phyloP scores from a whole-genome alignment of 2,797 vertebrate genomes.

The Onychomys torridus region DNA sequence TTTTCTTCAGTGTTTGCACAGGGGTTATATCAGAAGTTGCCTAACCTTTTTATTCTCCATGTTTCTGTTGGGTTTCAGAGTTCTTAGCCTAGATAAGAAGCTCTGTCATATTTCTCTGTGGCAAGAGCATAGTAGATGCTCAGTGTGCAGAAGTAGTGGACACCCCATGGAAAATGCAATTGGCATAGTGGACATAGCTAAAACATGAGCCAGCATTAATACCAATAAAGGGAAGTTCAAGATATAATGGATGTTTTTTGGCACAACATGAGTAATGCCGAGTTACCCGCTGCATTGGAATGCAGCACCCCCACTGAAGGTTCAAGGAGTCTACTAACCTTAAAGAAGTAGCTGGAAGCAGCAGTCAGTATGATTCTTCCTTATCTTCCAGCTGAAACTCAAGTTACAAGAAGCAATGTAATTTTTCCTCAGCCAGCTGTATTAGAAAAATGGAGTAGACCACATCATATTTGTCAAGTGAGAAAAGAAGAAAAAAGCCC shows the following conservation, averaged over 20 bases:
- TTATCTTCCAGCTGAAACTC: slow-evolving; percentile 72
- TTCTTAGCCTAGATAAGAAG: not conserved
- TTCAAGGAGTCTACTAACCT: slow-evolving; percentile 55
- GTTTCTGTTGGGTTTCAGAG: not conserved
- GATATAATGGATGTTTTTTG: slow-evolving; percentile 57
- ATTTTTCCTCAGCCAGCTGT: not conserved
- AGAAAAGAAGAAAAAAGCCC: not conserved
- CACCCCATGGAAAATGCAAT: not conserved
- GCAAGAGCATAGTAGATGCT: not conserved
- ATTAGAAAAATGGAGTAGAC: slow-evolving; percentile 30
- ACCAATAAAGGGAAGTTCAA: slow-evolving; percentile 66
- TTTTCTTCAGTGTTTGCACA: slow-evolving; percentile 30
- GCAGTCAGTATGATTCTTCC: slow-evolving; percentile 63
- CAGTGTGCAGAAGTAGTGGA: not conserved
- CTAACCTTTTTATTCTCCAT: slow-evolving; percentile 1
- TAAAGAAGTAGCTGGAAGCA: slow-evolving; percentile 71
- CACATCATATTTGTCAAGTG: not conserved
- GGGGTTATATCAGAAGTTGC: not conserved
- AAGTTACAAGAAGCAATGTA: slow-evolving; percentile 3
- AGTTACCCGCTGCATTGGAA: slow-evolving; percentile 71
- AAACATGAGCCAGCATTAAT: not conserved
- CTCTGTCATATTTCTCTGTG: not conserved
- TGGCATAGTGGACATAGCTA: not conserved
- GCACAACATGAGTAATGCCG: slow-evolving; percentile 65
- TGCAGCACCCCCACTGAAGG: slow-evolving; percentile 38